These are phyloP conservation scores for Echiichthys vipera DNA, from an alignment of 2,797 vertebrate genomes.

Conservation along the genomic window DNA sequence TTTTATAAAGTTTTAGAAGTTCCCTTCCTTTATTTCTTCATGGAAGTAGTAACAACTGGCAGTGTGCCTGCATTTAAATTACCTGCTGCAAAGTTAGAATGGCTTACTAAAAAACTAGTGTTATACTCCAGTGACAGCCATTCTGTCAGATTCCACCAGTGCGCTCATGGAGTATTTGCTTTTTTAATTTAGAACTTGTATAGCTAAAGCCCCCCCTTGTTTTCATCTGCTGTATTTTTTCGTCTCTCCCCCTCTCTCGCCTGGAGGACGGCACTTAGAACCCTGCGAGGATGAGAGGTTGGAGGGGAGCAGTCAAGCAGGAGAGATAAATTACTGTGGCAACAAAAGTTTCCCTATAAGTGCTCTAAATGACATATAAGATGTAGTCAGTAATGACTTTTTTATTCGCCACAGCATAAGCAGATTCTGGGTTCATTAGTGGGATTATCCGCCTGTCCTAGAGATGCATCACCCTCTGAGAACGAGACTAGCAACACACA, in stretches of 20 bases:
- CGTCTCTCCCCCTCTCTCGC: slow-evolving; percentile 14
- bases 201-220: slow-evolving; percentile 23
- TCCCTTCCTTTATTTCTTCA: slow-evolving; percentile 20
- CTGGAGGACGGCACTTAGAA: slow-evolving; percentile 62
- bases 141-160: slow-evolving; percentile 40
- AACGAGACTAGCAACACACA: slow-evolving; percentile 29
- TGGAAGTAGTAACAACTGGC: slow-evolving; percentile 23
- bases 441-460: slow-evolving; percentile 77
- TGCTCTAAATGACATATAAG: slow-evolving; percentile 81
- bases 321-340: slow-evolving; percentile 78
- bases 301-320: slow-evolving; percentile 56
- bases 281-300: slow-evolving; percentile 52
- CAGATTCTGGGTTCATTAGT: slow-evolving; percentile 79
- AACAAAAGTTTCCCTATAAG: slow-evolving; percentile 78
- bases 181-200: slow-evolving; percentile 50
- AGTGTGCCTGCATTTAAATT: slow-evolving; percentile 39
- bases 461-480: slow-evolving; percentile 71
- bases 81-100: slow-evolving; percentile 42
- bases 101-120: slow-evolving; percentile 32
- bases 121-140: slow-evolving; percentile 9
- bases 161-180: slow-evolving; percentile 25
- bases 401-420: slow-evolving; percentile 77
- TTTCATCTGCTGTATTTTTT: slow-evolving; percentile 31
- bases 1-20: background rate
- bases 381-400: slow-evolving; percentile 79